Conservation (phyloP, 35 echinoderm and acorn worm species). For the Lytechinus pictus region DNA sequence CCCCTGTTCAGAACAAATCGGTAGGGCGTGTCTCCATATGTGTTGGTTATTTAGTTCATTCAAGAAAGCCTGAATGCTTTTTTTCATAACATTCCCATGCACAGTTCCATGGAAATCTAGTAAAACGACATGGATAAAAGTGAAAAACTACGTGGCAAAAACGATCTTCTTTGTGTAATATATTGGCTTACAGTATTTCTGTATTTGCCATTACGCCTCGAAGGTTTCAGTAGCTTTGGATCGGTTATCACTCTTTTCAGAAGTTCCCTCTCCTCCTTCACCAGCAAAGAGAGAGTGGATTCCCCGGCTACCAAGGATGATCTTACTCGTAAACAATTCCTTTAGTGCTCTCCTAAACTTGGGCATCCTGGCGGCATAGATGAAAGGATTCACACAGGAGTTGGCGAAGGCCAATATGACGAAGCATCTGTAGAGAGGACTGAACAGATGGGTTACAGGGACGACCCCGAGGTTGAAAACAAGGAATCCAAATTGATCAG, state of each 20-base stretch:
- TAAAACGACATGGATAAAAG: too few species aligned
- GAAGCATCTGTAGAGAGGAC: constrained; percentile 50
- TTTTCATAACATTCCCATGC: too few species aligned
- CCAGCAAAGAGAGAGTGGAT: not conserved
- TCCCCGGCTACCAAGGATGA: not conserved
- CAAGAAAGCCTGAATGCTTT: too few species aligned
- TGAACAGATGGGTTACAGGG: constrained; percentile 14
- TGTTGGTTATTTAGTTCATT: too few species aligned
- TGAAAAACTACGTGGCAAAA: too few species aligned
- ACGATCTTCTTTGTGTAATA: too few species aligned
- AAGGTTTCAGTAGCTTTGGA: not conserved
- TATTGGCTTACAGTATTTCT: too few species aligned
- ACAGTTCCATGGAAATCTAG: too few species aligned
- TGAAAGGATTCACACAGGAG: constrained; percentile 75
- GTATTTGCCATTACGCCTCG: not conserved
- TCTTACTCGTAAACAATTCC: not conserved
- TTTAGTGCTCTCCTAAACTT: constrained; percentile 53
- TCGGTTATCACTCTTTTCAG: not conserved
- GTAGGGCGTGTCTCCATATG: too few species aligned
- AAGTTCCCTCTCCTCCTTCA: not conserved
- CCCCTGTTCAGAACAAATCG: too few species aligned
- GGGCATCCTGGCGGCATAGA: constrained; percentile 64
- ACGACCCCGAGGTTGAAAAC: constrained; percentile 58
- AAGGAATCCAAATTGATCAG: constrained; percentile 60
- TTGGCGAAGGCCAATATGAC: constrained; percentile 69